phyloP scores from a whole-genome alignment of 1,140 invertebrate species.

The Dreissena polymorpha region DNA sequence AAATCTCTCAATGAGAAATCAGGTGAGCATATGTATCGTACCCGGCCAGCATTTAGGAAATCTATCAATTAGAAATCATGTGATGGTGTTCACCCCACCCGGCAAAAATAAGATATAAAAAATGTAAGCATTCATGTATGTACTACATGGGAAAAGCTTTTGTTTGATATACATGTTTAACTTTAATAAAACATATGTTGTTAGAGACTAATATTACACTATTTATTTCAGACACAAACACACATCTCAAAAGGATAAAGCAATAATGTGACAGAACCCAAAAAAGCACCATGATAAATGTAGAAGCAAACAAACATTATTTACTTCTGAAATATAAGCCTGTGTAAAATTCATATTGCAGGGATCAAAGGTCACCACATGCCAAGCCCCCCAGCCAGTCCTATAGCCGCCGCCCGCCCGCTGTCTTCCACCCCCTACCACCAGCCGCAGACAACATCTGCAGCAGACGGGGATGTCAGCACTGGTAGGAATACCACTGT shows the following conservation, averaged over 20 bases:
- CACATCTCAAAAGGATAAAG: too few relatives aligned
- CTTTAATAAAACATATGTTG: too few relatives aligned
- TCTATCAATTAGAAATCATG: too few relatives aligned
- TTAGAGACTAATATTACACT: too few relatives aligned
- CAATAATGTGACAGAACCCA: too few relatives aligned
- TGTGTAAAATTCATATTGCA: constrained; percentile 11
- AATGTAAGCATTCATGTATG: too few relatives aligned
- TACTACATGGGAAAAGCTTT: too few relatives aligned
- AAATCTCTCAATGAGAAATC: constrained; percentile 30
- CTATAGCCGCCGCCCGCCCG: constrained; percentile 68
- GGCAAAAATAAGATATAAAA: too few relatives aligned
- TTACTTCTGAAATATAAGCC: neutral
- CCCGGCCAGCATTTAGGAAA: too few relatives aligned
- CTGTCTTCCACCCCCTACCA: constrained; percentile 74
- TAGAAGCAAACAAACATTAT: neutral
- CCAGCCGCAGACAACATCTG: neutral
- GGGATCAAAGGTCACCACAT: constrained; percentile 36
- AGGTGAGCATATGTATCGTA: neutral
- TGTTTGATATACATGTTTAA: too few relatives aligned
- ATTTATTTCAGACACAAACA: too few relatives aligned
- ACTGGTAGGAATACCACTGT: constrained; percentile 45
- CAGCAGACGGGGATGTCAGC: constrained; percentile 35
- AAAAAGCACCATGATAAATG: neutral
- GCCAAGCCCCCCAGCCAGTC: constrained; percentile 66
- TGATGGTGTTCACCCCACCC: too few relatives aligned